phyloP scores from a whole-genome alignment of 1,140 invertebrate genomes.

The Aphelenchoides avenae region DNA sequence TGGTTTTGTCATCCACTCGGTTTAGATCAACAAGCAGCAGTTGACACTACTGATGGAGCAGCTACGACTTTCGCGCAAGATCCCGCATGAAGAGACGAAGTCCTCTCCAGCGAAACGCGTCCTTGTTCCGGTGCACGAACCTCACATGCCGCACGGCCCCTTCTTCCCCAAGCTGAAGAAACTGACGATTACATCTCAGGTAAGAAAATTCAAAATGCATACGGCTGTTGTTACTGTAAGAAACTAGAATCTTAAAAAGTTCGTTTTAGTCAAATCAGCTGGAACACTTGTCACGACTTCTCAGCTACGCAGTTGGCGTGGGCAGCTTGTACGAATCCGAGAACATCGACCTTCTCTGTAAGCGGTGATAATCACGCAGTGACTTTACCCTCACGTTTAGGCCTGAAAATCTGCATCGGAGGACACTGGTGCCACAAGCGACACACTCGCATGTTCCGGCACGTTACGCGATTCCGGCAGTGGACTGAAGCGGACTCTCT shows the following conservation, averaged over 20 bases:
- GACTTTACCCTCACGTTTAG: constrained; percentile 2
- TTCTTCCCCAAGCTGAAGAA: constrained; percentile 54
- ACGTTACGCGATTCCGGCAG: constrained; percentile 54
- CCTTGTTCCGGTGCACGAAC: constrained; percentile 4
- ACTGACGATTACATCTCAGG: constrained; percentile 54
- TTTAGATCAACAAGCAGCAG: constrained; percentile 55
- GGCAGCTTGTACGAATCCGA: constrained; percentile 47
- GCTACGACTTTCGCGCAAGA: constrained; percentile 32
- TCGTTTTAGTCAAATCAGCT: constrained; percentile 50
- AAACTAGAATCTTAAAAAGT: background rate
- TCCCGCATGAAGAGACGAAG: background rate
- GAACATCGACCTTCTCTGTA: constrained; percentile 50
- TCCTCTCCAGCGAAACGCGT: background rate
- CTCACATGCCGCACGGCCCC: constrained; percentile 34
- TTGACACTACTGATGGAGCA: constrained; percentile 43
- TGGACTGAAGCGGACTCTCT: constrained; percentile 51
- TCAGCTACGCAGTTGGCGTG: constrained; percentile 50
- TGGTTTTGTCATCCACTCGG: background rate
- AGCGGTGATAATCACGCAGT: too few relatives aligned
- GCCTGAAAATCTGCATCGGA: constrained; percentile 37
- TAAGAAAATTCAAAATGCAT: constrained; percentile 17
- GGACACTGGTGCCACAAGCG: constrained; percentile 52
- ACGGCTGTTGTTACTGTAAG: background rate
- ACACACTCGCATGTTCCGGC: constrained; percentile 50
- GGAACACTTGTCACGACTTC: constrained; percentile 48